Base-by-base conservation (phyloP, 1,140 invertebrate genomes). In the Samia ricini region DNA sequence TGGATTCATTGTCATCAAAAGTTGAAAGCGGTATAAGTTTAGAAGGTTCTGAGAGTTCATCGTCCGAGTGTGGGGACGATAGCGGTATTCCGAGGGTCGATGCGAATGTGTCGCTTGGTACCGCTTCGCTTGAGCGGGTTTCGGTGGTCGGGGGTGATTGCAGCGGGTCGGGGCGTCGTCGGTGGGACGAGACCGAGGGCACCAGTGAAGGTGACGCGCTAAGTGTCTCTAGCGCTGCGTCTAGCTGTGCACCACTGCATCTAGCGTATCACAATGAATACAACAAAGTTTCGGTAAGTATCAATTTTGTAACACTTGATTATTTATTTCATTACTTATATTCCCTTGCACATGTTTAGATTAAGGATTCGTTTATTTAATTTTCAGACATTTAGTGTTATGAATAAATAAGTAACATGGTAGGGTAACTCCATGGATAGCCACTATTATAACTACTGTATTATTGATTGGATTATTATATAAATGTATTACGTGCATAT, bases 81-180 rank as follows among this genome's bases (percentile, higher is more conserved):
- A 83, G 79, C 62, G 85, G 80, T 85, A 74, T 85, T 80, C 80
- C 84, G 80, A 73, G 78, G 72, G 74, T 60, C 23, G 72, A 68
- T 67, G 67, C 56, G 63, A 79, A 81, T 78, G 77, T 81, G 79
- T 84, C 82, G 85, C 83, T 85, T 86, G 72, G 55, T 66, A 68
- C 69, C 74, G 87, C 87, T 89, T 90, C 83, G 85, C 88, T 90
- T 90, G 85, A 88, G 84, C 83, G 84, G 66, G 80, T 68, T 71
- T 66, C 73, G 69, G 58, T 74, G 74, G 76, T 72, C 67, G 83
- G 74, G 84, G 79, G 74, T 89, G 87, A 88, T 89, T 79, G 85
- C 87, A 89, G 87, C 78, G 87, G 87, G 85, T 89, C 87, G 74
- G 83, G 81, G 76, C 78, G 87, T 22, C 80, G 85, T 68, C 79